Conservation (phyloP, 2,797 vertebrate genomes). For the Pterois miles region DNA sequence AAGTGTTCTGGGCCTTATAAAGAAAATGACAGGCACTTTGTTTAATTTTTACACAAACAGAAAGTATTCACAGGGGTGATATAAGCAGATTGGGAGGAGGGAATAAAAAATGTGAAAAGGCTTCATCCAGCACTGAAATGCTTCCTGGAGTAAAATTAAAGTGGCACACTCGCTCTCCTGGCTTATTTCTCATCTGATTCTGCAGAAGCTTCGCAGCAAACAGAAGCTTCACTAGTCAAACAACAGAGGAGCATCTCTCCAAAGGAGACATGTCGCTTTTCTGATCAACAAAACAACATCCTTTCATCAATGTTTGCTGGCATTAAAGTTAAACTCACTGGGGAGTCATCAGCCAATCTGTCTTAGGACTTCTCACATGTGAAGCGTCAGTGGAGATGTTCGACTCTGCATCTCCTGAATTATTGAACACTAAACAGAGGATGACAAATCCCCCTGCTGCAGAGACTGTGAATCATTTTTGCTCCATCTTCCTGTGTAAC, state of each 20-base stretch:
- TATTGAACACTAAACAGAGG: constrained; percentile 30
- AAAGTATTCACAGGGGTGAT: neutral
- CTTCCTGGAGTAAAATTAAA: too few species aligned
- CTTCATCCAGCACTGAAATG: too few species aligned
- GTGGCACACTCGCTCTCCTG: neutral
- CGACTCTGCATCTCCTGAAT: constrained; percentile 3
- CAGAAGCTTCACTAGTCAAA: too few species aligned
- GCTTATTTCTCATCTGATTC: neutral
- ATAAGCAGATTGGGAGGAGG: neutral
- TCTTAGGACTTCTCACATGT: constrained; percentile 22
- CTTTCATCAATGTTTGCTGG: too few species aligned
- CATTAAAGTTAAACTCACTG: neutral
- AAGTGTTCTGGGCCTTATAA: neutral
- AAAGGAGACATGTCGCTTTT: too few species aligned
- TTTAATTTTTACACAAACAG: neutral
- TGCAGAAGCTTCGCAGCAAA: too few species aligned
- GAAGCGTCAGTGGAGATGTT: neutral
- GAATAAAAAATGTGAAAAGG: neutral
- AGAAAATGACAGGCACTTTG: neutral
- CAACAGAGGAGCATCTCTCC: too few species aligned
- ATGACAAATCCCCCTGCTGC: constrained; percentile 31
- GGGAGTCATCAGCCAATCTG: constrained; percentile 23
- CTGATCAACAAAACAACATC: too few species aligned
- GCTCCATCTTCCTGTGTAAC: constrained; percentile 9
- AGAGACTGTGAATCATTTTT: constrained; percentile 13